Percentiles rank a stretch among this genome's conserved stretches.
Conservation (phyloP, 2,888 invertebrate species). For the Hemaris fuciformis region DNA sequence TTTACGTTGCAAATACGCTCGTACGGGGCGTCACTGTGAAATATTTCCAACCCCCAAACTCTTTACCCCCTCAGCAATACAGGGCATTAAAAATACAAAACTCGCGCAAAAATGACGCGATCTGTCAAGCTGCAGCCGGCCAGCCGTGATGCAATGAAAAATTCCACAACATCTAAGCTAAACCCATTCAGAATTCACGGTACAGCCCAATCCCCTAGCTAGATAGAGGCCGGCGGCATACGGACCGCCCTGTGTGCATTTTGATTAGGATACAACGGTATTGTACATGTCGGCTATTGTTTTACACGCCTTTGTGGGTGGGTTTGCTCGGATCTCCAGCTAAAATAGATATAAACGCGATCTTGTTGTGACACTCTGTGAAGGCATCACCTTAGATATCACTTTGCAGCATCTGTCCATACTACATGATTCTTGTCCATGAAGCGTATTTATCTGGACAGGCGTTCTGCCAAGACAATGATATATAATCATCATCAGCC, state of each 20-base stretch:
- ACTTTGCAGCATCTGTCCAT: too few species aligned
- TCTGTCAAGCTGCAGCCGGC: not conserved
- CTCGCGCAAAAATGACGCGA: not conserved
- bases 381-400: too few species aligned
- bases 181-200: slow-evolving; percentile 44
- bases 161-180: slow-evolving; percentile 23
- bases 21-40: too few species aligned
- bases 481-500: too few species aligned
- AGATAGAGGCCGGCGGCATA: not conserved
- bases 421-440: too few species aligned
- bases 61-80: not conserved
- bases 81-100: not conserved
- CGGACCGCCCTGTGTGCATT: not conserved
- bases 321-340: not conserved
- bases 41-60: not conserved
- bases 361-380: not conserved
- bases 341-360: not conserved
- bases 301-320: not conserved
- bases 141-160: slow-evolving; percentile 32
- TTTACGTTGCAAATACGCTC: too few species aligned
- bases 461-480: too few species aligned
- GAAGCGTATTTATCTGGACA: too few species aligned
- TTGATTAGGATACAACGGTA: slow-evolving; percentile 1
- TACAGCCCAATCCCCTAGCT: slow-evolving; percentile 41
- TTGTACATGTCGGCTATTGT: not conserved